phyloP scores from a whole-genome alignment of 2,113 vertebrate genomes.

The Benitochromis conjunctus region DNA sequence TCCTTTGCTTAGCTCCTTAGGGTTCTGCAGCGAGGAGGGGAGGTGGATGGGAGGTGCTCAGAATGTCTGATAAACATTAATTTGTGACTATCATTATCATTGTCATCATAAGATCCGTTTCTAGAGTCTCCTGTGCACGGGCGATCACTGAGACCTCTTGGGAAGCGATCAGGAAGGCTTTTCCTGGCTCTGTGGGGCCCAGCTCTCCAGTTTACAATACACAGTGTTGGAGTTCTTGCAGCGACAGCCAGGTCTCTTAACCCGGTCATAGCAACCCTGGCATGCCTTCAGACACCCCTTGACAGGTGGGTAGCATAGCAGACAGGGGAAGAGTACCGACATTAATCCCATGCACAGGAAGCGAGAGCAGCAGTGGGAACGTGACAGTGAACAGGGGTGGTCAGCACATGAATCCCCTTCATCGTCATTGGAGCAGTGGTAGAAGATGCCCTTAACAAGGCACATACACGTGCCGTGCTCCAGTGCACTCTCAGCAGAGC shows the following conservation, averaged over 20 bases:
- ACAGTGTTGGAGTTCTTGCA: slow-evolving; percentile 99
- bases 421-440: slow-evolving; percentile 96
- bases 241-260: slow-evolving; percentile 89
- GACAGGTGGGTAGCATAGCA: slow-evolving; percentile 94
- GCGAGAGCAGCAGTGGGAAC: slow-evolving; percentile 90
- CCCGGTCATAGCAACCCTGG: slow-evolving; percentile 86
- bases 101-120: slow-evolving; percentile 61
- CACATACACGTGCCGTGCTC: slow-evolving; percentile 98
- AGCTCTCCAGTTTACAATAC: slow-evolving; percentile 96
- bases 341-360: slow-evolving; percentile 96
- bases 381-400: slow-evolving; percentile 93
- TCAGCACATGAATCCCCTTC: slow-evolving; percentile 93
- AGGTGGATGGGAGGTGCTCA: slow-evolving; percentile 58
- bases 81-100: slow-evolving; percentile 63
- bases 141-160: slow-evolving; percentile 11
- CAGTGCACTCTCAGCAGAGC: slow-evolving; percentile 91
- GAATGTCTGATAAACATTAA: slow-evolving; percentile 67
- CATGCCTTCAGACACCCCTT: slow-evolving; percentile 89
- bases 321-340: slow-evolving; percentile 88
- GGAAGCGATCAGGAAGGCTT: slow-evolving; percentile 85
- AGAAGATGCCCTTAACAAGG: slow-evolving; percentile 93
- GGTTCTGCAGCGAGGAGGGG: slow-evolving; percentile 31
- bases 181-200: slow-evolving; percentile 79
- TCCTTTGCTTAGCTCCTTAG: slow-evolving; percentile 60
- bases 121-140: slow-evolving; percentile 17